Evolutionary conservation across 1,140 invertebrate genomes (phyloP), one percentile per base, ranked within the genome.

Genomic region (Panulirus ornatus): DNA sequence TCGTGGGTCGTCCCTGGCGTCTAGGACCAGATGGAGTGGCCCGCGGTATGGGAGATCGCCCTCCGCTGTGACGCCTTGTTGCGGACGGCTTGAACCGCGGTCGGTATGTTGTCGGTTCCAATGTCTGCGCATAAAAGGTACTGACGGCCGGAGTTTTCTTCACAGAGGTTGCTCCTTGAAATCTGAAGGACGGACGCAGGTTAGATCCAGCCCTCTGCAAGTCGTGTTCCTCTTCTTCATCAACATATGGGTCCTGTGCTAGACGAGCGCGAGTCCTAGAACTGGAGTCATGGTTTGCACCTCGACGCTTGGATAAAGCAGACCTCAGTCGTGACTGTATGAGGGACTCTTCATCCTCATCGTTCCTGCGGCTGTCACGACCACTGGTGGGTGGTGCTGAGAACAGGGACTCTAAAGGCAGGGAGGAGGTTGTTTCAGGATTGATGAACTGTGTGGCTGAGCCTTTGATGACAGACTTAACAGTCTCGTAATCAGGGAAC

Each of bases 1-100:
- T 47, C 85, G n/a, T 34, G 51, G 51, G 97, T 96, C 22, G 97
- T 93, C 93, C 97, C 97, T 36, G 97, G 96, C 22, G 97, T 93
- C 93, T 97, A 97, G 91, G 96, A 96, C 94, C 97, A 97, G 93
- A 96, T 96, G 42, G 96, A 93, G 92, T 95, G 96, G 38, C 95
- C 95, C 90, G 85, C 14, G 54, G 94, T 92, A 70, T 54, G 91
- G 85, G 81, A 70, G 86, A 22, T 84, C 92, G 42, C 88, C 78
- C 63, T 51, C 79, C 92, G 85, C 82, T 91, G 79, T 66, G 30
- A 47, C 90, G 71, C 22, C 86, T 66, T 5, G 92, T 91, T 16
- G 85, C 83, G 1, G 85, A 71, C 22, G 92, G 75, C 30, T 85
- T 91, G 40, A 85, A 91, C 8, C 90, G 83, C 27, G 86, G 90